Conservation (phyloP, 2,113 vertebrate species). For the Zootoca vivipara region DNA sequence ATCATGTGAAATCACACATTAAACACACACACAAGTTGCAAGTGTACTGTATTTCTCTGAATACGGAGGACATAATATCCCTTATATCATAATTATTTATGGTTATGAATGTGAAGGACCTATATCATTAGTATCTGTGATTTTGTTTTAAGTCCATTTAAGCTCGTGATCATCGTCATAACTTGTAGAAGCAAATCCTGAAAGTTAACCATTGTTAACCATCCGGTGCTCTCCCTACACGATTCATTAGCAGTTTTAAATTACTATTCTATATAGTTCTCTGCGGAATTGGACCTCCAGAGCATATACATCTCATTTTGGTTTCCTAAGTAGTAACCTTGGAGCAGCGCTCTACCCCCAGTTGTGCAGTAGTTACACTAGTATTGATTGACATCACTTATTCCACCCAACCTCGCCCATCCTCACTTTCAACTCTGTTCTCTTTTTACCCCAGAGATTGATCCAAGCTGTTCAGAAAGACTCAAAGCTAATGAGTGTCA, state of each 20-base stretch:
- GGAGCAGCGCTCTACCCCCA: background rate
- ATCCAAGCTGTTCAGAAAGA: slow-evolving; percentile 39
- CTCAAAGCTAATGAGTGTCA: slow-evolving; percentile 42
- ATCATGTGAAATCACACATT: no score
- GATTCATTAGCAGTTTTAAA: background rate
- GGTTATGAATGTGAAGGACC: background rate
- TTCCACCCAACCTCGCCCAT: background rate
- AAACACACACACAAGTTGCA: no score
- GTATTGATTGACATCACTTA: background rate
- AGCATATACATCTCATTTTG: background rate
- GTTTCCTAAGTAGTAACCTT: background rate
- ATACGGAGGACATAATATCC: no score
- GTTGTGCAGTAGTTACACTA: background rate
- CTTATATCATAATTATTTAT: no score
- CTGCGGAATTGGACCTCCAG: background rate
- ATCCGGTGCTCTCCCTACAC: background rate
- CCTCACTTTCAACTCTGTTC: slow-evolving; percentile 16
- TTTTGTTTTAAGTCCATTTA: background rate
- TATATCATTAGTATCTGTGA: background rate
- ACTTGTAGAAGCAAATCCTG: background rate
- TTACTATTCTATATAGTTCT: background rate
- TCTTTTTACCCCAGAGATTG: slow-evolving; percentile 50
- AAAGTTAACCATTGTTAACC: background rate
- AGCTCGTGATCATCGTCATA: background rate
- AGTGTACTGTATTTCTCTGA: background rate